phyloP scores from a whole-genome alignment of 2,113 vertebrate species.

The Loxodonta africana region DNA sequence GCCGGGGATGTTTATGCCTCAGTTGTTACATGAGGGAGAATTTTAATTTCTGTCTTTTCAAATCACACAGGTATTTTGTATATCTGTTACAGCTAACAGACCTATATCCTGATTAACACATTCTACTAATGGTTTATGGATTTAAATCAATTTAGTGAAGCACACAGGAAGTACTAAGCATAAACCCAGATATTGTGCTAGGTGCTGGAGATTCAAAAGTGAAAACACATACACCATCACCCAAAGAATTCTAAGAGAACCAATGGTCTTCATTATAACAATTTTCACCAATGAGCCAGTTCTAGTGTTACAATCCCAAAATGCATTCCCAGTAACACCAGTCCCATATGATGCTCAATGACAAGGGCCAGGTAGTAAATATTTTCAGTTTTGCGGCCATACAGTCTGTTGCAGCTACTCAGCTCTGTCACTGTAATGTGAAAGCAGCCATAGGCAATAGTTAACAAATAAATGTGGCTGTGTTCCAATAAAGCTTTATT shows the following conservation, averaged over 20 bases:
- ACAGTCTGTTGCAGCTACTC: background rate
- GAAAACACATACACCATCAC: background rate
- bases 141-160: background rate
- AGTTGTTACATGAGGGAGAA: background rate
- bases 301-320: background rate
- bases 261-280: background rate
- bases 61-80: background rate
- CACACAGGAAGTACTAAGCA: background rate
- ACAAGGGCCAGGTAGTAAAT: background rate
- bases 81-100: background rate
- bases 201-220: background rate
- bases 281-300: background rate
- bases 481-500: background rate
- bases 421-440: background rate
- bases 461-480: background rate
- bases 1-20: background rate
- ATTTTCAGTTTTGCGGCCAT: background rate
- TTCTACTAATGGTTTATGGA: background rate
- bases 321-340: background rate
- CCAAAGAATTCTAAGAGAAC: background rate
- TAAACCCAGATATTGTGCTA: background rate
- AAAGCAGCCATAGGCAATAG: background rate
- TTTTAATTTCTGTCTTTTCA: background rate
- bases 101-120: background rate
- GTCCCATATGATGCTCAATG: background rate